Evolutionary conservation across 1,140 invertebrate genomes (phyloP), one percentile per base, ranked within the genome.

Genomic region (Anadara kagoshimensis): DNA sequence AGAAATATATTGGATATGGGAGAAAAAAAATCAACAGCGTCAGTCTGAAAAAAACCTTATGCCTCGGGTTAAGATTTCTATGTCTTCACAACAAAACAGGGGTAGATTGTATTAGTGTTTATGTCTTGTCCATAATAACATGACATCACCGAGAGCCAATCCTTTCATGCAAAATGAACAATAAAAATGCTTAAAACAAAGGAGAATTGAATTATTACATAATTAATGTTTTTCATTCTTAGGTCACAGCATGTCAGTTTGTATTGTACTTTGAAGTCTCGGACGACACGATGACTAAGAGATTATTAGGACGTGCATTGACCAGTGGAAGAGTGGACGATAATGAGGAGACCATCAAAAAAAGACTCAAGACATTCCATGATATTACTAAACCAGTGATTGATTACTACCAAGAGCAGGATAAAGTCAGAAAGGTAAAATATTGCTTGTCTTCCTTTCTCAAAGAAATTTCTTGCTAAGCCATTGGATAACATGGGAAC

Each of bases 291-390:
- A 92, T 99, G 90, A 93, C 93, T 0, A 91, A 93, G 75, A 92
- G 98, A 58, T 92, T 99, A 26, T 82, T 99, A 73, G 93, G 94
- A 0, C 92, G 98, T 68, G 98, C 94, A 0, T 91, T 93, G 67
- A 95, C 94, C 24, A 97, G 96, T 12, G 95, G 96, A n/a, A 92
- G 98, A n/a, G 95, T 94, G 7, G 98, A 99, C 84, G 98, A 99
- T 86, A 99, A 99, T 85, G 95, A 95, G 85, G 96, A 97, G 78
- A 99, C 98, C 0, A 99, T 99, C 82, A 95, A 95, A 82, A 95
- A 97, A 65, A 92, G 98, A 43, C 91, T 99, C 58, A 92, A 94
- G 67, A 99, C 98, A 53, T 99, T 99, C 90, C 94, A 96, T 79
- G 92, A 93, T 11, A 94, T 97, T 87, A 98, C 97, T 75, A 93